Percentiles rank a stretch among this genome's conserved stretches.
Evolutionary conservation across 2,888 invertebrate species (phyloP).

Genomic region (Cremastinae sp.): DNA sequence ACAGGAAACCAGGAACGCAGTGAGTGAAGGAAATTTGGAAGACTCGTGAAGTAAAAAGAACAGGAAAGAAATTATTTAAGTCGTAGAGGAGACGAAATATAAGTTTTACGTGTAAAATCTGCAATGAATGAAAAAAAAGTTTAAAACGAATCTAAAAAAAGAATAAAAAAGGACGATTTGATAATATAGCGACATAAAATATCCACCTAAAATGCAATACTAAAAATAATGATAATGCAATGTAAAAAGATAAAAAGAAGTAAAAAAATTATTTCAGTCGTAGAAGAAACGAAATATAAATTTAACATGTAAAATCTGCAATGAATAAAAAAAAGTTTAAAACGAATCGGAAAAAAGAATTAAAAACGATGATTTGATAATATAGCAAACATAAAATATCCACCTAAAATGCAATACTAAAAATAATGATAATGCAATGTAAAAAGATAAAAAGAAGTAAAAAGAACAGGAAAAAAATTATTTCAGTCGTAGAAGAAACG

Average conservation of each 20-base stretch:
- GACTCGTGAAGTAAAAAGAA: conserved; percentile 8
- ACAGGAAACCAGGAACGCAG: conserved; percentile 17
- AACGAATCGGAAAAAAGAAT: no score
- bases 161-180: no score
- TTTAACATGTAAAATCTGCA: neutral
- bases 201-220: conserved; percentile 1
- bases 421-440: neutral
- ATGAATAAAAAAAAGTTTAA: no score
- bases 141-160: no score
- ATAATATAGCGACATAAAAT: conserved; percentile 14
- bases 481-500: conserved; percentile 1
- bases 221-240: neutral
- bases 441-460: neutral
- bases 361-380: no score
- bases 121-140: no score
- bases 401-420: neutral
- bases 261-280: conserved; percentile 12
- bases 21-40: conserved; percentile 24
- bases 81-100: conserved; percentile 21
- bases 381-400: conserved; percentile 19
- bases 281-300: conserved; percentile 10
- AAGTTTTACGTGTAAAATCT: neutral
- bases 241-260: conserved; percentile 13
- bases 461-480: conserved; percentile 23
- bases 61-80: conserved; percentile 15